Evolutionary conservation across 2,113 vertebrate genomes (phyloP), one percentile per base, ranked within the genome.

Genomic region (Serinus canaria): DNA sequence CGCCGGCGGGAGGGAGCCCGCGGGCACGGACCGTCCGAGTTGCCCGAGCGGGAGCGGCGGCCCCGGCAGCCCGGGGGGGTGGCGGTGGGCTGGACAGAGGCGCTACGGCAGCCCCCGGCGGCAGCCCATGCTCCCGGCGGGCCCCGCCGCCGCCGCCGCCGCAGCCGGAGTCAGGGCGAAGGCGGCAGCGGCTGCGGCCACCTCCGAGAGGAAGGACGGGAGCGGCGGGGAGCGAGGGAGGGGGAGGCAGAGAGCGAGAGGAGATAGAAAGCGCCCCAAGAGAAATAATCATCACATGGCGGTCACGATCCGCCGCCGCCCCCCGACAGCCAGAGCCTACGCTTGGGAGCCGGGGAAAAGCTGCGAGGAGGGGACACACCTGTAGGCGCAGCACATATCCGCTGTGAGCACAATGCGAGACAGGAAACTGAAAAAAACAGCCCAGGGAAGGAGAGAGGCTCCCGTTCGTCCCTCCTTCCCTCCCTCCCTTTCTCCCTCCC

Each of bases 371-470:
- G 91, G 87, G 97, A 96, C 97, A 97, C 97, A 97, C 97, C 97
- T 97, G 97, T 97, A 90, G 97, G 96, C 94, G 97, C 96, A 94
- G 97, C 97, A 96, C 97, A 96, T 96, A 96, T 97, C 97, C 96
- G 97, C 96, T 94, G 94, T 88, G 77, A 95, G 92, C 96, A 96
- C 97, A 96, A 96, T 96, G 95, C 96, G 94, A 96, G 95, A 95
- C 96, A 95, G 96, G 96, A 95, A 96, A 94, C 96, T 94, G 96
- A 94, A 97, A 95, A 95, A 95, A 95, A 58, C 82, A 92, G 94
- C 90, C 88, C 92, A 93, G 91, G 92, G 90, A 95, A 79, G 87
- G 86, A 93, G 85, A 91, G 87, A 87, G 79, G 46, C 67, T 90
- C 90, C 83, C 93, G 84, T 95, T 95, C 89, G 87, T 94, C 87